These are phyloP conservation scores for Drosophila tani DNA, from an alignment of 1,140 invertebrate genomes.

Conservation along the genomic window DNA sequence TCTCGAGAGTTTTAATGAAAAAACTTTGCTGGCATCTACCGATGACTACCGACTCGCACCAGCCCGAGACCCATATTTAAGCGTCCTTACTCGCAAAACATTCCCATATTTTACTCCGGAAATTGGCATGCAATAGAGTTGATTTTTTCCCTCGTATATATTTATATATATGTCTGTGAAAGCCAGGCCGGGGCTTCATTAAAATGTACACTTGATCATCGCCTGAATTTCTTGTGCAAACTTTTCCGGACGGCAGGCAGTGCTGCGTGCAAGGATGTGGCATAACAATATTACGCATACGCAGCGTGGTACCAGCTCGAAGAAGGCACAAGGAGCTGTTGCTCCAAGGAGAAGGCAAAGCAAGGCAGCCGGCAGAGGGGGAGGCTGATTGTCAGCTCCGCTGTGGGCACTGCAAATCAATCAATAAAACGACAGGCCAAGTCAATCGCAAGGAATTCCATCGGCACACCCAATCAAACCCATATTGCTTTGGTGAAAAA, in stretches of 20 bases:
- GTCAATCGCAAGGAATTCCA: conserved; percentile 74
- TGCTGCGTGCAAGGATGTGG: conserved; percentile 28
- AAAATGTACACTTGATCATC: conserved; percentile 80
- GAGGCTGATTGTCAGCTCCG: conserved; percentile 57
- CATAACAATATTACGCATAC: conserved; percentile 76
- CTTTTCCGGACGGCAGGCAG: conserved; percentile 29
- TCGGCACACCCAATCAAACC: conserved; percentile 30
- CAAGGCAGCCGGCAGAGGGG: not conserved
- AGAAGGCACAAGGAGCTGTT: conserved; percentile 9
- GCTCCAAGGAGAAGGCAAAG: conserved; percentile 8
- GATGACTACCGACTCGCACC: conserved; percentile 20
- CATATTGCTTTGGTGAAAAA: conserved; percentile 22
- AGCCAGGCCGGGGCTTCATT: conserved; percentile 55
- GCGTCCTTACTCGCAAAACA: conserved; percentile 3
- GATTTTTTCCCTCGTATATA: conserved; percentile 31
- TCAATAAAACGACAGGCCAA: conserved; percentile 76
- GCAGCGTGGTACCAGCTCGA: conserved; percentile 52
- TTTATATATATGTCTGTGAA: conserved; percentile 3
- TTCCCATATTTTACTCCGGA: conserved; percentile 43
- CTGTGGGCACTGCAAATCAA: conserved; percentile 75
- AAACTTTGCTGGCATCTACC: conserved; percentile 53
- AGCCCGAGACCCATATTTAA: conserved; percentile 33
- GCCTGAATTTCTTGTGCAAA: conserved; percentile 78
- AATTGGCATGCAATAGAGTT: conserved; percentile 70
- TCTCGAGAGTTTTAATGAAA: conserved; percentile 78